phyloP scores from a whole-genome alignment of 2,797 vertebrate genomes.

The Falco cherrug region DNA sequence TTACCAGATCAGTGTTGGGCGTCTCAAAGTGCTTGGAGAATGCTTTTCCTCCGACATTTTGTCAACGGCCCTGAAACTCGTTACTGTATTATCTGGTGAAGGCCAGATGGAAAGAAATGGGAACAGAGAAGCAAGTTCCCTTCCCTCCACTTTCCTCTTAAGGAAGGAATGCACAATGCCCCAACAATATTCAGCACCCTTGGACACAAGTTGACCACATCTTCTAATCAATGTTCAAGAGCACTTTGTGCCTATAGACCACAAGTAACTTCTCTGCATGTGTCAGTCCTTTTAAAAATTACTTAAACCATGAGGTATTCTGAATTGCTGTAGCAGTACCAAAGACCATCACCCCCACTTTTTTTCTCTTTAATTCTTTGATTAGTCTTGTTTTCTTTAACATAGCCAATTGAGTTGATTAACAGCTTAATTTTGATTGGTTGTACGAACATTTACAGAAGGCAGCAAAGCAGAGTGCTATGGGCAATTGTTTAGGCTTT shows the following conservation, averaged over 20 bases:
- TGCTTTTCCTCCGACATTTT: neutral
- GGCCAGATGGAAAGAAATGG: neutral
- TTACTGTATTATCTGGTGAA: neutral
- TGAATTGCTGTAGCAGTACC: neutral
- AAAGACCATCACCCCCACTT: neutral
- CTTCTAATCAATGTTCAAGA: neutral
- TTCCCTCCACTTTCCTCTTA: neutral
- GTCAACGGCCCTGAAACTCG: neutral
- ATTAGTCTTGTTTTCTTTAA: neutral
- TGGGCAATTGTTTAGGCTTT: neutral
- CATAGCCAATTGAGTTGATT: too few relatives aligned
- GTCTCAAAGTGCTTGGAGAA: neutral
- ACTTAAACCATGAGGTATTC: neutral
- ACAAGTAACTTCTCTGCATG: rapidly evolving
- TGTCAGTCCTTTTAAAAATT: neutral
- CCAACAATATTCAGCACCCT: neutral
- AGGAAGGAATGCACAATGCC: neutral
- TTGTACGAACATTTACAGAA: neutral
- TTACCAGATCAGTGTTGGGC: neutral
- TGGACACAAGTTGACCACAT: neutral
- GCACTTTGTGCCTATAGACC: neutral
- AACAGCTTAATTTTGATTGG: neutral
- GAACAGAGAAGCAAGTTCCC: neutral
- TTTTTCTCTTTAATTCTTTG: neutral
- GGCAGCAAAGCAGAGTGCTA: neutral